Evolutionary conservation across 2,888 invertebrate genomes (phyloP).

Genomic region (Cistogaster globosa): DNA sequence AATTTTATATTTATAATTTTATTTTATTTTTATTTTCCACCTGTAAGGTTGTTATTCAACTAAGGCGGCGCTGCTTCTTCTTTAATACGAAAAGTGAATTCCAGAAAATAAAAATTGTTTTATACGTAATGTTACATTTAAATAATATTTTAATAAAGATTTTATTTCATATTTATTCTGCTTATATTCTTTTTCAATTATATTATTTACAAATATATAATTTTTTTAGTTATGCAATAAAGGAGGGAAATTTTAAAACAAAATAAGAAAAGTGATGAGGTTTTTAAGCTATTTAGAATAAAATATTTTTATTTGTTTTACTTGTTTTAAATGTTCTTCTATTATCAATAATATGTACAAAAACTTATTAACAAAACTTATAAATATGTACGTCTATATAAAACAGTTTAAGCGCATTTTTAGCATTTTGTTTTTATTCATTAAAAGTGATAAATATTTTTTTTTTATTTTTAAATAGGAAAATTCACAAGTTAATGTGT

Average conservation of each 20-base stretch:
- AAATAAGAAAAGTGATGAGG: slow-evolving; percentile 17
- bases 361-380: slow-evolving; percentile 64
- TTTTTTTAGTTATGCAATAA: slow-evolving; percentile 31
- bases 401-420: slow-evolving; percentile 37
- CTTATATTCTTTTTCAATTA: slow-evolving; percentile 4
- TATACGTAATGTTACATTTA: slow-evolving; percentile 14
- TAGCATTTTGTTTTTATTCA: slow-evolving; percentile 18
- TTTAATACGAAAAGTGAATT: not conserved
- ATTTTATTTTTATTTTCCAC: too few relatives aligned
- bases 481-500: slow-evolving; percentile 24
- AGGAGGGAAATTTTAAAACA: slow-evolving; percentile 20
- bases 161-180: slow-evolving; percentile 35
- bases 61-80: not conserved
- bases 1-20: too few relatives aligned
- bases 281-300: slow-evolving; percentile 45
- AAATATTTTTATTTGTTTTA: slow-evolving; percentile 31
- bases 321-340: slow-evolving; percentile 29
- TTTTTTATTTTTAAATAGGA: slow-evolving; percentile 22
- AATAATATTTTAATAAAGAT: slow-evolving; percentile 27
- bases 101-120: not conserved
- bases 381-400: slow-evolving; percentile 34
- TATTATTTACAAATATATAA: slow-evolving; percentile 31
- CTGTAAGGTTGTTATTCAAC: too few relatives aligned
- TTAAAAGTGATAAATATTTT: slow-evolving; percentile 1
- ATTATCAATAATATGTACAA: slow-evolving; percentile 64